Conservation (phyloP, 2,797 vertebrate genomes). For the Macrochelys suwanniensis region DNA sequence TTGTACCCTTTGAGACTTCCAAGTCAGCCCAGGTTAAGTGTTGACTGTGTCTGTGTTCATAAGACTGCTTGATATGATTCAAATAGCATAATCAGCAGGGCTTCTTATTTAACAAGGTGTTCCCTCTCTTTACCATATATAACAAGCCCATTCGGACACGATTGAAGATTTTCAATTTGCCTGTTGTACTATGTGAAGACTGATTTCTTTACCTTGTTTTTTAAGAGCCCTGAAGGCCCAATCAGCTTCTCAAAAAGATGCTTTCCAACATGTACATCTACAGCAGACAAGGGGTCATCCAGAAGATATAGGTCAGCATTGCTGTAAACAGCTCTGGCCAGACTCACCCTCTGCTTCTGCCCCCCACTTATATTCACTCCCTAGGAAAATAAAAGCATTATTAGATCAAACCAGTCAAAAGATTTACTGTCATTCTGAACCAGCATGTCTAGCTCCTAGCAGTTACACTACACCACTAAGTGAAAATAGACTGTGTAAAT, state of each 20-base stretch:
- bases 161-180: neutral
- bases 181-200: neutral
- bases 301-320: constrained; percentile 66
- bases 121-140: neutral
- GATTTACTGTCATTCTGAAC: neutral
- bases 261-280: constrained; percentile 72
- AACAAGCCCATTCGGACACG: neutral
- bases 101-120: neutral
- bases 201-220: constrained; percentile 56
- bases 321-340: constrained; percentile 72
- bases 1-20: neutral
- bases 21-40: neutral
- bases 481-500: constrained; percentile 23
- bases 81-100: neutral
- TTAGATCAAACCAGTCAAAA: neutral
- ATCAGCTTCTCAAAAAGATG: constrained; percentile 77
- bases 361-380: constrained; percentile 70
- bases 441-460: constrained; percentile 38
- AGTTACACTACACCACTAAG: constrained; percentile 43
- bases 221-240: constrained; percentile 60
- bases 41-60: neutral
- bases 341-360: constrained; percentile 74
- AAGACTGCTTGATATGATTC: neutral
- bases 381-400: constrained; percentile 30
- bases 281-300: constrained; percentile 69